phyloP scores from a whole-genome alignment of 1,140 invertebrate genomes.

The Drosophila sucinea region DNA sequence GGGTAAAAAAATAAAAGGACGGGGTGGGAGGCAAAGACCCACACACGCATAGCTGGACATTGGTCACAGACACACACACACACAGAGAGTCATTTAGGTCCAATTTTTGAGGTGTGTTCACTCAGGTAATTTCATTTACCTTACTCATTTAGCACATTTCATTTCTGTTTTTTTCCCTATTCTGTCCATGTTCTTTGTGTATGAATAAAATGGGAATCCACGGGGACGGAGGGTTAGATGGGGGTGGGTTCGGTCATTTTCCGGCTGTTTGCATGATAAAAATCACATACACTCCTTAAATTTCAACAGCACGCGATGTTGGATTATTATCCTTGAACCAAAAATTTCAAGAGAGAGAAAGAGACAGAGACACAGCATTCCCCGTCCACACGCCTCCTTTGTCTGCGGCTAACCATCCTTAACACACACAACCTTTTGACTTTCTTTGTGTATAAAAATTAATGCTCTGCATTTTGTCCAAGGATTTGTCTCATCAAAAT shows the following conservation, averaged over 20 bases:
- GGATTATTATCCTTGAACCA: constrained; percentile 82
- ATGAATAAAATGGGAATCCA: constrained; percentile 1
- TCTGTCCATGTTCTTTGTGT: constrained; percentile 6
- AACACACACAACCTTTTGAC: constrained; percentile 71
- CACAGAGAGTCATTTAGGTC: constrained; percentile 39
- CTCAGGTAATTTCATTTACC: constrained; percentile 78
- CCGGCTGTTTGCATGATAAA: constrained; percentile 82
- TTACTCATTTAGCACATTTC: constrained; percentile 78
- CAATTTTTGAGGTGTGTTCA: constrained; percentile 73
- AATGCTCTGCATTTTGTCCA: constrained; percentile 51
- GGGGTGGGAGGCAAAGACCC: background rate
- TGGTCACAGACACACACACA: constrained; percentile 24
- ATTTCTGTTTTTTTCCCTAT: constrained; percentile 31
- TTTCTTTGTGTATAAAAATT: constrained; percentile 57
- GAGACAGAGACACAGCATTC: constrained; percentile 19
- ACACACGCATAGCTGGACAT: constrained; percentile 48
- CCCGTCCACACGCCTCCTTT: constrained; percentile 27
- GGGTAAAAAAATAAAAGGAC: no score
- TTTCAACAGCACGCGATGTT: constrained; percentile 79
- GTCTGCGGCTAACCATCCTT: constrained; percentile 45
- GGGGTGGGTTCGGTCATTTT: constrained; percentile 56
- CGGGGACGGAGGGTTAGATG: background rate
- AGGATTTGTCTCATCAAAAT: constrained; percentile 66
- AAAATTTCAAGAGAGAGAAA: constrained; percentile 33
- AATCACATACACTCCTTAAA: constrained; percentile 83